Conservation (phyloP, 2,797 vertebrate genomes). For the Spheniscus humboldti region DNA sequence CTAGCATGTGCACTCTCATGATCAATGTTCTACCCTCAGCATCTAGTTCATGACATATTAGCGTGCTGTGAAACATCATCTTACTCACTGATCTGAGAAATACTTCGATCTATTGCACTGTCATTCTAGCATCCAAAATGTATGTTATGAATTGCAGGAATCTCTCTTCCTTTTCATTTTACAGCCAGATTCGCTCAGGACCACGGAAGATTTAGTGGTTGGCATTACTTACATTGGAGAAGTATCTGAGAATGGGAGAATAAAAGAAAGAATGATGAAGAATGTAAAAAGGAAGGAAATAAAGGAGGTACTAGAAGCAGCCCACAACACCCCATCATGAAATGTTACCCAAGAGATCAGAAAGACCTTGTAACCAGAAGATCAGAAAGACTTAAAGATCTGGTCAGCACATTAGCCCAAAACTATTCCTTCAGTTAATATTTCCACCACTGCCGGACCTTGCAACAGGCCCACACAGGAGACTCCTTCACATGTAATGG, state of each 20-base stretch:
- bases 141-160: not conserved
- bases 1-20: not conserved
- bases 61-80: not conserved
- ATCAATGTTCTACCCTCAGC: not conserved
- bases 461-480: not conserved
- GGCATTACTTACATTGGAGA: not conserved
- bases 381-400: not conserved
- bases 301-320: not conserved
- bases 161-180: not conserved
- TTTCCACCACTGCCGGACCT: not conserved
- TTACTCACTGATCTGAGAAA: slow-evolving; percentile 1
- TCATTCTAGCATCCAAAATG: not conserved
- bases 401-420: not conserved
- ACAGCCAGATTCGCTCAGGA: not conserved
- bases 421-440: not conserved
- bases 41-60: not conserved
- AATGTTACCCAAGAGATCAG: not conserved
- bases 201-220: not conserved
- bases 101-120: not conserved
- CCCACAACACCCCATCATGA: not conserved
- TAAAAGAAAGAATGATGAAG: not conserved
- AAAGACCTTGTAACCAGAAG: not conserved
- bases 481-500: not conserved
- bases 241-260: not conserved
- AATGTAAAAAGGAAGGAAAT: not conserved